phyloP scores from a whole-genome alignment of 2,888 invertebrate species.

The Chironomus tentans region DNA sequence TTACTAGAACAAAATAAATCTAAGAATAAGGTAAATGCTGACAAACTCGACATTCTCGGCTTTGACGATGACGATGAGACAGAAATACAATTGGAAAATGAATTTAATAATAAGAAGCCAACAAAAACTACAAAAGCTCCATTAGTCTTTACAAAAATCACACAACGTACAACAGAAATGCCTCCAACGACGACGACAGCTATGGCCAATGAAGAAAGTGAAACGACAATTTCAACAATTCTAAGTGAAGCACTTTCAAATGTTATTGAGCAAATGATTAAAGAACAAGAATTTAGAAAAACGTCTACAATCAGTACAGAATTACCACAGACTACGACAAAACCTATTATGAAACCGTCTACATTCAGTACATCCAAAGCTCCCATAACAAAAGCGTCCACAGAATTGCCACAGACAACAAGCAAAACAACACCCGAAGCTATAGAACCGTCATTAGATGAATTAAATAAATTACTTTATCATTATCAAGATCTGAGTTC shows the following conservation, averaged over 20 bases:
- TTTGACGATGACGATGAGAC: constrained; percentile 23
- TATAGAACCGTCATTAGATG: constrained; percentile 9
- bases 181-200: neutral
- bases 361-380: neutral
- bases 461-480: constrained; percentile 14
- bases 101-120: constrained; percentile 31
- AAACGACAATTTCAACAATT: constrained; percentile 17
- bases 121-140: constrained; percentile 41
- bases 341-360: too few species aligned
- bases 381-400: neutral
- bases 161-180: neutral
- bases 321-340: neutral
- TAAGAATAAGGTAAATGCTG: constrained; percentile 24
- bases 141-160: constrained; percentile 32
- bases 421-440: neutral
- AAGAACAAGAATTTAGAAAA: constrained; percentile 2
- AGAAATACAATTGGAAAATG: constrained; percentile 31
- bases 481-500: constrained; percentile 16
- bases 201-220: neutral
- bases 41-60: constrained; percentile 31
- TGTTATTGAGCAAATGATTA: constrained; percentile 4
- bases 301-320: neutral
- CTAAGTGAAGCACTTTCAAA: constrained; percentile 16
- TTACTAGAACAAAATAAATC: neutral
- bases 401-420: neutral